A percentile compares a stretch with the other conserved stretches of the same genome.
phyloP scores from a whole-genome alignment of 2,797 vertebrate species.

The Rhinoraja longicauda region DNA sequence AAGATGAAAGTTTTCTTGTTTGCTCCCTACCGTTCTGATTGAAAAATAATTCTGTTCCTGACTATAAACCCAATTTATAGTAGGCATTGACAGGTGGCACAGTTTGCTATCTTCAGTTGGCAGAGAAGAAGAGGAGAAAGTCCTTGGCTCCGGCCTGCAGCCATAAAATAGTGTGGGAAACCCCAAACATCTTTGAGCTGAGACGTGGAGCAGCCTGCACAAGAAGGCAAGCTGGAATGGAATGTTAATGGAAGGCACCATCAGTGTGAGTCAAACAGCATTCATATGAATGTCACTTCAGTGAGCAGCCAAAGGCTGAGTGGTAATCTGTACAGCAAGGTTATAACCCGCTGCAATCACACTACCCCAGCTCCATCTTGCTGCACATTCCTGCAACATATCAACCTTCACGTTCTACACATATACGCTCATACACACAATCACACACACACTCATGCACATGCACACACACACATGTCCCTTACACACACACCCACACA shows the following conservation, averaged over 20 bases:
- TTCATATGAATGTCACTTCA: constrained; percentile 38
- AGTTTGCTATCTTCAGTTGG: constrained; percentile 5
- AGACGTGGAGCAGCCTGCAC: constrained; percentile 19
- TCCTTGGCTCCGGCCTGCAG: not conserved
- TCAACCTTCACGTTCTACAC: not conserved
- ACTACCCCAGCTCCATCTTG: not conserved
- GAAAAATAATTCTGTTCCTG: not conserved
- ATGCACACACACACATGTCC: too few relatives aligned
- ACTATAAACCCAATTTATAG: not conserved
- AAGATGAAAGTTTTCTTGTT: constrained; percentile 2
- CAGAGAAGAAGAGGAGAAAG: not conserved
- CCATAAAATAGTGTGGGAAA: constrained; percentile 29
- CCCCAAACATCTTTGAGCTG: not conserved
- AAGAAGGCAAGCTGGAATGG: constrained; percentile 12
- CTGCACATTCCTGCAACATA: constrained; percentile 15
- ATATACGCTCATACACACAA: not conserved
- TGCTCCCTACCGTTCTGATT: not conserved
- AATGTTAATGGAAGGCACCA: constrained; percentile 37
- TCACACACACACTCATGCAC: not conserved
- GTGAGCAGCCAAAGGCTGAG: constrained; percentile 31
- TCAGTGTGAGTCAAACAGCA: constrained; percentile 8
- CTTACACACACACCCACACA: too few relatives aligned
- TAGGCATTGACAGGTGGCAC: not conserved
- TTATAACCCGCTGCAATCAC: constrained; percentile 11
- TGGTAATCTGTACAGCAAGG: constrained; percentile 22